These are phyloP conservation scores for Euspilapteryx auroguttella DNA, from an alignment of 2,888 invertebrate species.

Conservation along the genomic window DNA sequence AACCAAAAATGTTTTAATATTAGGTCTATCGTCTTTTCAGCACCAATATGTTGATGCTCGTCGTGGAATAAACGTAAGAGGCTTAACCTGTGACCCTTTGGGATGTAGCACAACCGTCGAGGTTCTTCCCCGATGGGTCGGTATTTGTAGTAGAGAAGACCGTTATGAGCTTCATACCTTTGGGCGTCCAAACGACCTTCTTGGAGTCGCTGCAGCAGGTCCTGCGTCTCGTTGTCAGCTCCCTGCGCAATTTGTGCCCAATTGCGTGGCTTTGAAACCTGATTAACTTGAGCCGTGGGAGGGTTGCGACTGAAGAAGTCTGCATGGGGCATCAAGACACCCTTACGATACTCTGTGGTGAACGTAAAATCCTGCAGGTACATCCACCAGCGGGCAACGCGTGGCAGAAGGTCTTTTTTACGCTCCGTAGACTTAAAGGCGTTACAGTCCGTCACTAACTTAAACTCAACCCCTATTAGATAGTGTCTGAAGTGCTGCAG, in stretches of 20 bases:
- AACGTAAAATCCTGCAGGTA: slow-evolving; percentile 11
- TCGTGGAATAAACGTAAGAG: slow-evolving; percentile 6
- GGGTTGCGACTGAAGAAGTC: too few relatives aligned
- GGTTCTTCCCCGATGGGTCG: slow-evolving; percentile 2
- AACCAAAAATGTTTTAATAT: slow-evolving; percentile 6
- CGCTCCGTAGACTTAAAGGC: slow-evolving; percentile 10
- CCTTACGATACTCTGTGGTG: too few relatives aligned
- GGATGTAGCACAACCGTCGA: slow-evolving; percentile 7
- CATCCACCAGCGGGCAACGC: slow-evolving; percentile 15
- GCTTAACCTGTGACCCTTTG: slow-evolving; percentile 6
- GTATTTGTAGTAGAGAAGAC: slow-evolving; percentile 5
- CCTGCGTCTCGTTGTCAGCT: slow-evolving; percentile 4
- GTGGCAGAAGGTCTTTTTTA: slow-evolving; percentile 12
- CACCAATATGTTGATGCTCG: slow-evolving; percentile 5
- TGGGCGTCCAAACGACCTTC: slow-evolving; percentile 9
- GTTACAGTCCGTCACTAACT: too few relatives aligned
- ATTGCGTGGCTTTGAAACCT: slow-evolving; percentile 1
- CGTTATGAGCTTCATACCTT: slow-evolving; percentile 2
- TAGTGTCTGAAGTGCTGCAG: slow-evolving; percentile 5
- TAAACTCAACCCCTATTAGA: too few relatives aligned
- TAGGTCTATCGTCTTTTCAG: slow-evolving; percentile 5
- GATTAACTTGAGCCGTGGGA: too few relatives aligned
- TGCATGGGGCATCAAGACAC: too few relatives aligned
- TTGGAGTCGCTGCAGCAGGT: slow-evolving; percentile 1
- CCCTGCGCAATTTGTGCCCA: slow-evolving; percentile 5